phyloP scores from a whole-genome alignment of 2,888 invertebrate species.

The Microdon myrmicae region DNA sequence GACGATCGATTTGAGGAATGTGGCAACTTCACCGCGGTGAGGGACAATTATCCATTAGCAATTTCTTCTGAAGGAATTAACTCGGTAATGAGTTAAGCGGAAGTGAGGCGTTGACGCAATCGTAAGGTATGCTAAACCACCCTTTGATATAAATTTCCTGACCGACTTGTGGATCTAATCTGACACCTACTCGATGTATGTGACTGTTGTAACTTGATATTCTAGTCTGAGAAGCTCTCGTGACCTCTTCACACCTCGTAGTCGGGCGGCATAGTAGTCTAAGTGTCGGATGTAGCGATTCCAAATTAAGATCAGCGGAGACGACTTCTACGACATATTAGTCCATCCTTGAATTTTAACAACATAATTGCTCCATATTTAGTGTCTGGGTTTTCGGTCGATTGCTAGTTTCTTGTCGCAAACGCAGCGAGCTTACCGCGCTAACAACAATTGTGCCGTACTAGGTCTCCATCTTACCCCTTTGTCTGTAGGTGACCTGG shows the following conservation, averaged over 20 bases:
- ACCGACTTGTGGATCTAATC: no score
- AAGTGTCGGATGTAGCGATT: no score
- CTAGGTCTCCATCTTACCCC: neutral
- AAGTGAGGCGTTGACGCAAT: neutral
- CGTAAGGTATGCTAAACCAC: no score
- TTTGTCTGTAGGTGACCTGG: neutral
- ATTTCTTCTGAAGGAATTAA: slow-evolving; percentile 48
- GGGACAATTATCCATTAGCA: slow-evolving; percentile 33
- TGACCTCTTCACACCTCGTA: slow-evolving; percentile 7
- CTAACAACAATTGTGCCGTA: neutral
- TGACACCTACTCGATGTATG: no score
- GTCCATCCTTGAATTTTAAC: slow-evolving; percentile 54
- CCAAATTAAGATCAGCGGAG: slow-evolving; percentile 43
- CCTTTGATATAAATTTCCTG: no score
- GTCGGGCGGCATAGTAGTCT: slow-evolving; percentile 20
- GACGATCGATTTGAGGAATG: slow-evolving; percentile 35
- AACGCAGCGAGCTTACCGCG: neutral
- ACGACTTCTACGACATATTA: slow-evolving; percentile 46
- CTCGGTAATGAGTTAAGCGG: slow-evolving; percentile 5
- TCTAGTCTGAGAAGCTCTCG: neutral
- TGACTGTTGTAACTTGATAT: no score
- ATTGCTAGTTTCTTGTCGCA: slow-evolving; percentile 12
- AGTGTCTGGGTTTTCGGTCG: slow-evolving; percentile 26
- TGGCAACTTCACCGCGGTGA: slow-evolving; percentile 33
- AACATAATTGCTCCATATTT: slow-evolving; percentile 51